These are phyloP conservation scores for Scomber japonicus DNA, from an alignment of 2,113 vertebrate genomes.

Conservation along the genomic window DNA sequence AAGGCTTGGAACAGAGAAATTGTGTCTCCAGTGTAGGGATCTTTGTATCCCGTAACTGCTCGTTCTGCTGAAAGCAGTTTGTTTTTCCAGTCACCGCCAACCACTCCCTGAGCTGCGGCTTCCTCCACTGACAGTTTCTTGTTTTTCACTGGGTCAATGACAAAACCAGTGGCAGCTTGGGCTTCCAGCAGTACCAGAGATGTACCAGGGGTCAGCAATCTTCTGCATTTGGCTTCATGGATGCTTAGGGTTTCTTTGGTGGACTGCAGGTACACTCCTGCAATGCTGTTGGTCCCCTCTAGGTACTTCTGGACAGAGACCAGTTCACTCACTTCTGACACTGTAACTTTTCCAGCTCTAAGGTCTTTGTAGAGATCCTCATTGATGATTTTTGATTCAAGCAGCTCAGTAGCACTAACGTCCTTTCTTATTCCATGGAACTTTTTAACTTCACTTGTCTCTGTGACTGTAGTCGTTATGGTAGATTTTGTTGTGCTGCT, in stretches of 20 bases:
- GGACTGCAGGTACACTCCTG: constrained; percentile 84
- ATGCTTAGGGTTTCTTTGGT: constrained; percentile 84
- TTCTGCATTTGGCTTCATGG: constrained; percentile 83
- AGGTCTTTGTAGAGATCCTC: constrained; percentile 74
- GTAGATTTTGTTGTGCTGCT: constrained; percentile 84
- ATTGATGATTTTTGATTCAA: constrained; percentile 83
- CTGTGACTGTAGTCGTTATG: constrained; percentile 76
- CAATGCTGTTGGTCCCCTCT: constrained; percentile 83
- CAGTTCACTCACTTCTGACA: constrained; percentile 66
- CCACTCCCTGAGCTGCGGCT: constrained; percentile 71
- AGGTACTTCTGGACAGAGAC: constrained; percentile 85
- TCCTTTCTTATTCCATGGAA: constrained; percentile 85
- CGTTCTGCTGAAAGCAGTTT: constrained; percentile 70
- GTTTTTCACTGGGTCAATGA: constrained; percentile 88
- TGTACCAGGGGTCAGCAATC: constrained; percentile 86
- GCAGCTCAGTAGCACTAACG: constrained; percentile 82
- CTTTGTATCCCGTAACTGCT: constrained; percentile 69
- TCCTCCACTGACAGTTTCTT: constrained; percentile 86
- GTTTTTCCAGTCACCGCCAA: constrained; percentile 63
- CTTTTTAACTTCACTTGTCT: constrained; percentile 60
- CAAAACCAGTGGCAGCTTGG: constrained; percentile 88
- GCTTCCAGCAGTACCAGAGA: constrained; percentile 90
- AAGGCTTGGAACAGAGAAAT: constrained; percentile 72
- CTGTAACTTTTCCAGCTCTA: constrained; percentile 80
- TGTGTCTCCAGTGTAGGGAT: constrained; percentile 63